Evolutionary conservation across 2,888 invertebrate genomes (phyloP), one percentile per base, ranked within the genome.

Genomic region (Cosmorhoe ocellata): DNA sequence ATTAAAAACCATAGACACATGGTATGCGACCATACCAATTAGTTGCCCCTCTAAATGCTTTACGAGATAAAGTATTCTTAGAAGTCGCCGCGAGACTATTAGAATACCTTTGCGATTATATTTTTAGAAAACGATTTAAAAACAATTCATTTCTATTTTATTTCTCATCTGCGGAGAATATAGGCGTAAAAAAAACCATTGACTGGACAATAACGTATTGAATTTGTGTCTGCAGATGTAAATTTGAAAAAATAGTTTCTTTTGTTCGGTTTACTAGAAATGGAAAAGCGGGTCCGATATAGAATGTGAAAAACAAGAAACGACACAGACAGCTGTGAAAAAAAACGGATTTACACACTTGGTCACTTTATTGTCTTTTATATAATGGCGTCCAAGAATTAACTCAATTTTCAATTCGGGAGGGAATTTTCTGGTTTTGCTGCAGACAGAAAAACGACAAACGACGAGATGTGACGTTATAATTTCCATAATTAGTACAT

Each of bases 1-100:
- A 52, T 54, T 54, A 59, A 54, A 40, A 56, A 54, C 44, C 40
- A 53, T 30, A 46, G 48, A 60, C 66, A 52, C 58, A 54, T 30
- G 61, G 63, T 58, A 67, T 63, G 62, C 57, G 58, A 28, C 42
- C 46, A 32, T 49, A 66, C 71, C 72, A 76, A 79, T 78, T 75
- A 78, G 69, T 64, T 63, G 66, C 68, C 70, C 64, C 67, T 72
- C 60, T 62, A 69, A 69, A 65, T 66, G 71, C 71, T 71, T 73
- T 65, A 75, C 69, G 66, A 70, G 69, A 70, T 71, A 71, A 71
- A 74, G 71, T 69, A 72, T 73, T 70, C 65, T 66, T 58, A 57
- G 64, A 61, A 63, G 64, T 61, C 58, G 47, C 36, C 42, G 42
- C 58, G 32, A 10, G 36, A 22, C 51, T 51, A 54, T 58, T 61